These are phyloP conservation scores for Elephantulus edwardii DNA, from an alignment of 2,113 vertebrate genomes.

Conservation along the genomic window DNA sequence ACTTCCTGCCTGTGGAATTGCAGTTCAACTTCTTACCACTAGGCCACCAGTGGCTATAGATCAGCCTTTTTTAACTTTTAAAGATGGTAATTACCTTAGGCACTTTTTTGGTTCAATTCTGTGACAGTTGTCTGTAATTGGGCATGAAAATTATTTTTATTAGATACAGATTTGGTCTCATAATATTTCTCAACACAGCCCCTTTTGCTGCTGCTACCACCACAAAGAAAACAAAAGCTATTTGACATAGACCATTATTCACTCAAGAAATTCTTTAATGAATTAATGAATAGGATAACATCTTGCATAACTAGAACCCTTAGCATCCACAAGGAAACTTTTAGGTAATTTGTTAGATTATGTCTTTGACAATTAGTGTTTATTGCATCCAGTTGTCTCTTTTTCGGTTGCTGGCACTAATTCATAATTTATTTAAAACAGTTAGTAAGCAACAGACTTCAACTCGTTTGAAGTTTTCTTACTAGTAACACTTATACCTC, in stretches of 20 bases:
- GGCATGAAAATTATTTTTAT: background rate
- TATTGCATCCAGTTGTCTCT: conserved; percentile 29
- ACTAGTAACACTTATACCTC: background rate
- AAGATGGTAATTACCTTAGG: background rate
- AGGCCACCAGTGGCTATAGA: too few species aligned
- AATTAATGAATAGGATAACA: background rate
- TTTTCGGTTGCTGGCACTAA: conserved; percentile 15
- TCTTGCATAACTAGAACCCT: conserved; percentile 6
- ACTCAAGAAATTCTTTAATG: background rate
- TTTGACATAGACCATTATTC: background rate
- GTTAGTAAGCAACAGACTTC: conserved; percentile 40
- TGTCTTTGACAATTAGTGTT: conserved; percentile 36
- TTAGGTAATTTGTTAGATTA: conserved; percentile 18
- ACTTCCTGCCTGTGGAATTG: too few species aligned
- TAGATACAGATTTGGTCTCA: background rate
- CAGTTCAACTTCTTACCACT: too few species aligned
- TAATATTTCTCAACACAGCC: background rate
- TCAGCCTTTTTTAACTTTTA: background rate
- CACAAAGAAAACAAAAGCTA: background rate
- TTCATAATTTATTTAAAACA: conserved; percentile 29
- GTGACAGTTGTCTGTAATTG: background rate
- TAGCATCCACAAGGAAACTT: conserved; percentile 17
- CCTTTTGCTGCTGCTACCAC: background rate
- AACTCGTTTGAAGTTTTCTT: background rate
- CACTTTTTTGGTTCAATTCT: background rate